A percentile compares a stretch with the other conserved stretches of the same genome.
Conservation (phyloP, 2,797 vertebrate genomes). For the Toxotes lorentzi region DNA sequence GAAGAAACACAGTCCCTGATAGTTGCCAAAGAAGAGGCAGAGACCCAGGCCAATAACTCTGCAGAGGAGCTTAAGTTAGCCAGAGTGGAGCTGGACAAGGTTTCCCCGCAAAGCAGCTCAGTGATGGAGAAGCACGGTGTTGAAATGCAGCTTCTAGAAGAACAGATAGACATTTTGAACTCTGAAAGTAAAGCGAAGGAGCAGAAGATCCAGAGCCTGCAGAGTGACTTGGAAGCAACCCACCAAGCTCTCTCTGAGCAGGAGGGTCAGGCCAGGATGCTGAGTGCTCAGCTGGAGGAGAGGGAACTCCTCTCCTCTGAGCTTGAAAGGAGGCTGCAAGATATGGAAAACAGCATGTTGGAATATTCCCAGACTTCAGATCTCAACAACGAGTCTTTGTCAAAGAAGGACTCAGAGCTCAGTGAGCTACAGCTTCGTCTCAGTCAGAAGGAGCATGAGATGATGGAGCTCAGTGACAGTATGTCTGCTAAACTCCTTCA, state of each 20-base stretch:
- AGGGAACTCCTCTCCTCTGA: slow-evolving; percentile 81
- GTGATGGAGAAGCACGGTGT: slow-evolving; percentile 76
- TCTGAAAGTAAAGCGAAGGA: slow-evolving; percentile 87
- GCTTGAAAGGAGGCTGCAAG: slow-evolving; percentile 79
- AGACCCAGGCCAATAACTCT: slow-evolving; percentile 71
- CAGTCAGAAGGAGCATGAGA: slow-evolving; percentile 88
- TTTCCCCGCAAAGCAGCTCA: slow-evolving; percentile 80
- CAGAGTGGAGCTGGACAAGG: slow-evolving; percentile 77
- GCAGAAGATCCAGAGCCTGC: slow-evolving; percentile 87
- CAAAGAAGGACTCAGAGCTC: slow-evolving; percentile 82
- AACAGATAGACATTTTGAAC: slow-evolving; percentile 89
- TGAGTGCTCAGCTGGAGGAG: slow-evolving; percentile 86
- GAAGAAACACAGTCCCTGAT: slow-evolving; percentile 72
- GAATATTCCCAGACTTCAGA: slow-evolving; percentile 83
- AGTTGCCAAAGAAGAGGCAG: slow-evolving; percentile 84
- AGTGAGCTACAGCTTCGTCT: slow-evolving; percentile 84
- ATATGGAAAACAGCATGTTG: slow-evolving; percentile 80
- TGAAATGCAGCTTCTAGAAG: slow-evolving; percentile 84
- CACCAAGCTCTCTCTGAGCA: slow-evolving; percentile 85
- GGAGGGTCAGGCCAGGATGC: slow-evolving; percentile 79
- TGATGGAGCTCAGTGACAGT: slow-evolving; percentile 88
- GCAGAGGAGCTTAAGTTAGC: slow-evolving; percentile 82
- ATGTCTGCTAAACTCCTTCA: slow-evolving; percentile 92
- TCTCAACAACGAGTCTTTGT: slow-evolving; percentile 79
- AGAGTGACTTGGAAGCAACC: slow-evolving; percentile 86